phyloP scores from a whole-genome alignment of 2,888 invertebrate species.

The Criorhina ranunculi region DNA sequence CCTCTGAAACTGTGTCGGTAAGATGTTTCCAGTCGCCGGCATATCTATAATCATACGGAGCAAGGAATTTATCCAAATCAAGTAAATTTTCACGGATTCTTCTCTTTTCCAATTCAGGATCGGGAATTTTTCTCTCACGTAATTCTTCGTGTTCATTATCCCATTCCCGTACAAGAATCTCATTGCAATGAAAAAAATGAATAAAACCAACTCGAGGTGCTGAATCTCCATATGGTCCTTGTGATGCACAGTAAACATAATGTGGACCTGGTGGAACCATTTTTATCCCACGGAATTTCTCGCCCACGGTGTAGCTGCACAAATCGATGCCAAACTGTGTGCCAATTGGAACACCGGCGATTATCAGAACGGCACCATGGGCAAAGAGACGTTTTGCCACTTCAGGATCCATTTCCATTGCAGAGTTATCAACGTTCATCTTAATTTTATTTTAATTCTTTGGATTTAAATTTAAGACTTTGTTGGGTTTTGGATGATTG shows the following conservation, averaged over 20 bases:
- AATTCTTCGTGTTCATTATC: constrained; percentile 91
- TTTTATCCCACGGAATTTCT: constrained; percentile 96
- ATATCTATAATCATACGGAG: constrained; percentile 95
- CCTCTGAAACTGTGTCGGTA: constrained; percentile 87
- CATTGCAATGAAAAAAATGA: constrained; percentile 92
- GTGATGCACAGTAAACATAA: constrained; percentile 91
- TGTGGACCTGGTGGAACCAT: constrained; percentile 99
- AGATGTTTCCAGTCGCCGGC: constrained; percentile 93
- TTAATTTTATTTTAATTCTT: neutral
- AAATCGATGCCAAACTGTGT: constrained; percentile 97
- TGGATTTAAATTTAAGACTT: neutral
- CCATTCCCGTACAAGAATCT: constrained; percentile 96
- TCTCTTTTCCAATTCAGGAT: constrained; percentile 84
- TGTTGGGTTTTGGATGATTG: neutral
- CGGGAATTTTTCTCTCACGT: constrained; percentile 80
- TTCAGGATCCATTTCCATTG: constrained; percentile 89
- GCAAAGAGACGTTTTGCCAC: constrained; percentile 90
- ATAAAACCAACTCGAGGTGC: constrained; percentile 94
- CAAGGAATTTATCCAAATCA: constrained; percentile 87
- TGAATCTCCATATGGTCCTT: constrained; percentile 87
- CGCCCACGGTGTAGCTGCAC: constrained; percentile 94
- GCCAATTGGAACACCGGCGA: constrained; percentile 94
- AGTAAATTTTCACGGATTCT: constrained; percentile 81
- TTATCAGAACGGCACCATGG: constrained; percentile 93
- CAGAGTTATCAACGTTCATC: constrained; percentile 77